These are phyloP conservation scores for Calameuta filiformis DNA, from an alignment of 2,888 invertebrate genomes.

Conservation along the genomic window DNA sequence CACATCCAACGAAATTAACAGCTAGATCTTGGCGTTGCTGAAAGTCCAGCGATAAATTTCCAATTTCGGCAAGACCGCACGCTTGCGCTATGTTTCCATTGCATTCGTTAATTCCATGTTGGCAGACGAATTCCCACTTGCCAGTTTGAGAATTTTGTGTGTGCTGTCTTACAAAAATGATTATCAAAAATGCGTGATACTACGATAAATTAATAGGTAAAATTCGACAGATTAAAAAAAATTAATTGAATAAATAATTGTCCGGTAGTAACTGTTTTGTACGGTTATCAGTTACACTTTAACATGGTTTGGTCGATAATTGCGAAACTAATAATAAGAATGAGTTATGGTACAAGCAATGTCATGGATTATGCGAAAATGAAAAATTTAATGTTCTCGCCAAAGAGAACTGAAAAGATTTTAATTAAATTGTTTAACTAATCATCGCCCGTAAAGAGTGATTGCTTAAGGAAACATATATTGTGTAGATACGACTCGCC, in stretches of 20 bases:
- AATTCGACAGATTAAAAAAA: not conserved
- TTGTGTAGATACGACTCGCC: not conserved
- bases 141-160: slow-evolving; percentile 23
- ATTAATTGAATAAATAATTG: not conserved
- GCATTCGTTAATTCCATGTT: slow-evolving; percentile 69
- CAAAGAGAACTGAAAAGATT: not conserved
- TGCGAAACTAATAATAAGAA: not conserved
- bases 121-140: slow-evolving; percentile 64
- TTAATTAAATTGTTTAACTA: not conserved
- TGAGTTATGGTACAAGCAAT: not conserved
- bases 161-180: not conserved
- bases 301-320: not conserved
- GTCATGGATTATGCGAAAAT: not conserved
- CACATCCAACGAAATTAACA: slow-evolving; percentile 63
- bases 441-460: not conserved
- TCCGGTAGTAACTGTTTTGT: not conserved
- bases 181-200: not conserved
- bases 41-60: slow-evolving; percentile 10
- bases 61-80: slow-evolving; percentile 64
- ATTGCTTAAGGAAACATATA: not conserved
- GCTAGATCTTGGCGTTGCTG: slow-evolving; percentile 30
- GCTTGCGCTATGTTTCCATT: slow-evolving; percentile 68
- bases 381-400: not conserved
- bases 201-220: not conserved
- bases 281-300: not conserved